phyloP scores from a whole-genome alignment of 2,888 invertebrate genomes.

The Aromia moschata region DNA sequence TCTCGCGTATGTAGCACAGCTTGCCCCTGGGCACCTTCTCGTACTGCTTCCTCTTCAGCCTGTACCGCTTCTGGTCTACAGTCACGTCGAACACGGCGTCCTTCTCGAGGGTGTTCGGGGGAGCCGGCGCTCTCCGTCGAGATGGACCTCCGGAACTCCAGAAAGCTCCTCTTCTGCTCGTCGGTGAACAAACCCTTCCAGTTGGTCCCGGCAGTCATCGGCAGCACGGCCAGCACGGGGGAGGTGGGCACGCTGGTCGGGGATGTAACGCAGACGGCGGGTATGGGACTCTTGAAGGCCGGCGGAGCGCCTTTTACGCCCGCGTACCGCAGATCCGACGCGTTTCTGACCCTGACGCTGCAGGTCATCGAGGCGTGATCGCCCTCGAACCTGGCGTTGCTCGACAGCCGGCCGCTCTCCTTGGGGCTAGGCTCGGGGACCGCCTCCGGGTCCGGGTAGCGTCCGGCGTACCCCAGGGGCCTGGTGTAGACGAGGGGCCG shows the following conservation, averaged over 20 bases:
- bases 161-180: slow-evolving; percentile 25
- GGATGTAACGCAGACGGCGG: neutral
- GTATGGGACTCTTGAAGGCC: neutral
- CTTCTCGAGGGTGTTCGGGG: too few species aligned
- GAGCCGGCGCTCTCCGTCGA: slow-evolving; percentile 12
- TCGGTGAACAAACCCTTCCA: slow-evolving; percentile 31
- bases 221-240: neutral
- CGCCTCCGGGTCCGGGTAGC: neutral
- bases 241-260: slow-evolving; percentile 1
- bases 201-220: neutral
- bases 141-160: slow-evolving; percentile 2
- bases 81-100: slow-evolving; percentile 30
- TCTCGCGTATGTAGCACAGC: slow-evolving; percentile 44
- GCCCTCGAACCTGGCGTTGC: neutral
- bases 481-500: slow-evolving; percentile 11
- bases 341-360: neutral
- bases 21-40: slow-evolving; percentile 46
- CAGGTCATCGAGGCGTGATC: neutral
- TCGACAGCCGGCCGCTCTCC: neutral
- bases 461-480: too few species aligned
- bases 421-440: neutral
- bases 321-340: neutral
- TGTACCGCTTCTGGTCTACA: slow-evolving; percentile 33
- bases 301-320: neutral
- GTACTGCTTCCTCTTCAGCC: slow-evolving; percentile 26